Conservation (phyloP, 2,113 vertebrate species). For the Corvus hawaiiensis region DNA sequence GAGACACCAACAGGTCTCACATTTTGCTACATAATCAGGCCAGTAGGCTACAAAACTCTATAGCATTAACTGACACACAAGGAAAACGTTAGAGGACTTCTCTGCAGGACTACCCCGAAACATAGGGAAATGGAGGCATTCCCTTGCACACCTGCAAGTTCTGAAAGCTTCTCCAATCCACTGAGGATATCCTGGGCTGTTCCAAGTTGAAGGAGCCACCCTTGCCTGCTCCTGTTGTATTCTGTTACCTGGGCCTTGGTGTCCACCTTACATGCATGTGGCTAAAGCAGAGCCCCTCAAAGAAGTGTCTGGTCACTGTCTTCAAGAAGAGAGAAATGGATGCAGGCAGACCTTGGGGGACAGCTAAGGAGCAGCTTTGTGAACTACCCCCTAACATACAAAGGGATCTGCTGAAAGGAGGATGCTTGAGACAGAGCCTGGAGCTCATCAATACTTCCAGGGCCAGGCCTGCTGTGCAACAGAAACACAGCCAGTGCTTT, state of each 20-base stretch:
- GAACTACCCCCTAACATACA: background rate
- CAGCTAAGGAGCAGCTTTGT: background rate
- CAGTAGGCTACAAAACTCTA: background rate
- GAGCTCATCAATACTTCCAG: background rate
- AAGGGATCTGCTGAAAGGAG: background rate
- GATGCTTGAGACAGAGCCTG: background rate
- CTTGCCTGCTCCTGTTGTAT: background rate
- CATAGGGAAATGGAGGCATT: background rate
- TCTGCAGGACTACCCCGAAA: background rate
- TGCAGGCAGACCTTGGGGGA: background rate
- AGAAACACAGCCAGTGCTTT: background rate
- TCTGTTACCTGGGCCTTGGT: background rate
- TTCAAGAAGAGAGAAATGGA: background rate
- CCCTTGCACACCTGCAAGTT: background rate
- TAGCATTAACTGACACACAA: background rate
- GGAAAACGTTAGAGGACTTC: background rate
- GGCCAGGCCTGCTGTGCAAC: background rate
- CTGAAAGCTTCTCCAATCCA: background rate
- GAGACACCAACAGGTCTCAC: background rate
- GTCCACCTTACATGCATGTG: background rate
- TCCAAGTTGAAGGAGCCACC: background rate
- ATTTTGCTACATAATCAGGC: background rate
- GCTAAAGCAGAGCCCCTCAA: background rate
- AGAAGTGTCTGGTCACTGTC: background rate
- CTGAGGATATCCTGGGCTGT: background rate